Evolutionary conservation across 2,113 vertebrate genomes (phyloP), one percentile per base, ranked within the genome.

Genomic region (Callionymus lyra): DNA sequence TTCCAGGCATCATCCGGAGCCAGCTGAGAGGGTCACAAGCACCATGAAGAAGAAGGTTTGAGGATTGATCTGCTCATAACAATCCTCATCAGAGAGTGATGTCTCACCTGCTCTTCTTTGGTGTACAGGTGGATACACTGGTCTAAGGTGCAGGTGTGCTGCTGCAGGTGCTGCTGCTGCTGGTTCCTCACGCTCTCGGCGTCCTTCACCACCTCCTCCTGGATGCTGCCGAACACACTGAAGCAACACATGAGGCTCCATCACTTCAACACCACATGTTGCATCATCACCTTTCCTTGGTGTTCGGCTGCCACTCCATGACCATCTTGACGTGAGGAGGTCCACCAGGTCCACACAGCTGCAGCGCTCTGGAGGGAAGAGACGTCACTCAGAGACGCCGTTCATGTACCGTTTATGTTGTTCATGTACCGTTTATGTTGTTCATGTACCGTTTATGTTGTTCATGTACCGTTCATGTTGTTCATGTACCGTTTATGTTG

Each of bases 81-180:
- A 15, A 18, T n/a, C 9, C n/a, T 3, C 10, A 17, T 10, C 16
- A 6, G 38, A 6, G 16, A 41, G 39, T 9, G 3, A 31, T 4
- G 4, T 4, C 58, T 17, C 70, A 98, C 94, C 89, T 97, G 94
- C 49, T 98, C 94, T 70, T 97, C 94, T 86, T 96, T 97, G 67
- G 95, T 98, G 79, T 98, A 98, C 31, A 97, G 89, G 77, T 93
- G 91, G 50, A 98, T 94, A 75, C 93, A 94, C 21, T 98, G 91
- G 0, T 92, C 90, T 83, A 98, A 50, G 0, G 91, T 93, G 51
- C 93, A 98, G 73, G 79, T 95, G 47, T 87, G 88, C 69, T 94
- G 91, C 82, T 92, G 90, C 40, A 87, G 83, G 14, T 98, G 94
- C 0, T 78, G 88, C 53, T 90, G 87, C 74, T 93, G 91, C 75